Evolutionary conservation across 2,888 invertebrate genomes (phyloP).

Genomic region (Drosophila anomelani): DNA sequence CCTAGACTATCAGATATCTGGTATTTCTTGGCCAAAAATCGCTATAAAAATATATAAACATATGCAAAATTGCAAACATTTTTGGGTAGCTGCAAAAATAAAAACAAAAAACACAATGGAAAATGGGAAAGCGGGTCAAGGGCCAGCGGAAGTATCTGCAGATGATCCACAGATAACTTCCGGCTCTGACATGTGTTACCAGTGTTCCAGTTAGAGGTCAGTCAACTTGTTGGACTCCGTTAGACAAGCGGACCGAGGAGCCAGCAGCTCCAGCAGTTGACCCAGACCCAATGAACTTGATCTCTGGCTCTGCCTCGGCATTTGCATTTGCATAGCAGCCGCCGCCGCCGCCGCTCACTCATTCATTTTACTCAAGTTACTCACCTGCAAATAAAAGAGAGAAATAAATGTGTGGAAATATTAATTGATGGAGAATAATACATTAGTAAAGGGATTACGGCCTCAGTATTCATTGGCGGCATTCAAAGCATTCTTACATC

Average conservation of each 20-base stretch:
- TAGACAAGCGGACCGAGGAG: slow-evolving; percentile 48
- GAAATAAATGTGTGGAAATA: background rate
- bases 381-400: slow-evolving; percentile 28
- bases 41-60: slow-evolving; percentile 4
- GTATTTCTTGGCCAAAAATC: slow-evolving; percentile 25
- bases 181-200: slow-evolving; percentile 45
- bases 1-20: slow-evolving; percentile 22
- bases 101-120: background rate
- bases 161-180: slow-evolving; percentile 46
- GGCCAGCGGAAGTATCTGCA: slow-evolving; percentile 52
- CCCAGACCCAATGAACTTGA: slow-evolving; percentile 78
- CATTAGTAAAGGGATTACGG: slow-evolving; percentile 14
- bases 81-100: background rate
- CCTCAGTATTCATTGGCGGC: slow-evolving; percentile 17
- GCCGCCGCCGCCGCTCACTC: background rate
- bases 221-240: slow-evolving; percentile 70
- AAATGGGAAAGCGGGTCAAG: slow-evolving; percentile 65
- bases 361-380: slow-evolving; percentile 5
- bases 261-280: slow-evolving; percentile 59
- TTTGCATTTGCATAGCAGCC: slow-evolving; percentile 22
- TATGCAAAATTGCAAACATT: slow-evolving; percentile 13
- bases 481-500: slow-evolving; percentile 10
- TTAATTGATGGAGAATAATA: slow-evolving; percentile 19
- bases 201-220: slow-evolving; percentile 72
- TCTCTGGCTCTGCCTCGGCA: slow-evolving; percentile 28